These are phyloP conservation scores for Eurypyga helias DNA, from an alignment of 2,113 vertebrate genomes.

Conservation along the genomic window DNA sequence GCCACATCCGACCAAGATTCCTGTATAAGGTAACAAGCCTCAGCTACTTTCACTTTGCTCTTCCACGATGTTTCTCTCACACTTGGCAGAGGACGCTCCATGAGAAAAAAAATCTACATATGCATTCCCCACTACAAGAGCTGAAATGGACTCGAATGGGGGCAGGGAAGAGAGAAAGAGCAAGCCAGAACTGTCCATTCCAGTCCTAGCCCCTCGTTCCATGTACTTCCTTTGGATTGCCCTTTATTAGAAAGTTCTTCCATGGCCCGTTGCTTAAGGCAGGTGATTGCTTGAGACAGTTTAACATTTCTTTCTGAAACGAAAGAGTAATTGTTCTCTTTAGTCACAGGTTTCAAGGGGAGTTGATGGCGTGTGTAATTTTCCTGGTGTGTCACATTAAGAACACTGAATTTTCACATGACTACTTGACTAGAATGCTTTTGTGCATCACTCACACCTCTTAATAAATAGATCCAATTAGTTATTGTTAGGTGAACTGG, in stretches of 20 bases:
- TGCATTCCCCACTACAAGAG: neutral
- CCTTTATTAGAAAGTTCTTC: neutral
- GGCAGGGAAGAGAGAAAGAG: neutral
- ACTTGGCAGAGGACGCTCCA: neutral
- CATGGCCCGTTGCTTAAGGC: neutral
- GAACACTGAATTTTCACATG: conserved; percentile 10
- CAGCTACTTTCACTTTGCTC: neutral
- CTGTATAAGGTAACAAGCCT: neutral
- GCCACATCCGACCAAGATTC: neutral
- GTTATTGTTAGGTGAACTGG: neutral
- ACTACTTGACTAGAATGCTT: neutral
- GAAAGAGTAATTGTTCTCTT: conserved; percentile 6
- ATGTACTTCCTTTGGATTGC: neutral
- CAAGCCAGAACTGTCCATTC: neutral
- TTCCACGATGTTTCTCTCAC: neutral
- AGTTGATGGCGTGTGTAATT: conserved; percentile 6
- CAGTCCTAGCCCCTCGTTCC: neutral
- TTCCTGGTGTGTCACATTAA: neutral
- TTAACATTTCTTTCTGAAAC: neutral
- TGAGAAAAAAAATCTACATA: neutral
- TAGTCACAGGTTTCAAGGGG: neutral
- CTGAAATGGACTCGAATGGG: neutral
- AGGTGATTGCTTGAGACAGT: conserved; percentile 3
- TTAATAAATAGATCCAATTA: conserved; percentile 23
- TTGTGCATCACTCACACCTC: conserved; percentile 5